Evolutionary conservation across 2,888 invertebrate genomes (phyloP), one percentile per base, ranked within the genome.

Genomic region (Fabriciana adippe): DNA sequence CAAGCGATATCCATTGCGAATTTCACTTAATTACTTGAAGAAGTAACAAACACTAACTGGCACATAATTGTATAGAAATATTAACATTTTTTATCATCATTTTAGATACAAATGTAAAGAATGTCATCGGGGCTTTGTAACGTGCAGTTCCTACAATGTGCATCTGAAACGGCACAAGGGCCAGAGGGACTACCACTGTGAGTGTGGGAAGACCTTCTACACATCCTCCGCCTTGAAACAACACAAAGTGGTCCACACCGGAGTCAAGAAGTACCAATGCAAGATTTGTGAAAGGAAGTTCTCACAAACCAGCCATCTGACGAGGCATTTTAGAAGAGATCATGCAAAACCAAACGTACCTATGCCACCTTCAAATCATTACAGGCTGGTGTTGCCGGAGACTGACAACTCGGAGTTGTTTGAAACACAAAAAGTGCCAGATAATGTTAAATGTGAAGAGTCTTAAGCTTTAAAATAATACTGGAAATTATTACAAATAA

Each of bases 161-260:
- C 92, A 92, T 69, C 11, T 91, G 0, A 92, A 92, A 66, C 76
- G 92, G 0, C 92, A 92, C 72, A 88, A 88, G 73, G 92, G 92
- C 0, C 93, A 92, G 69, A 75, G 88, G 0, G 92, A 92, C 79
- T 88, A 92, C 72, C 82, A 77, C 48, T 92, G 92, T 71, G 93
- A 92, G 50, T 92, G 92, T 51, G 92, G 92, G 6, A 92, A 92
- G 67, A 87, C 87, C 0, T 92, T 92, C 78, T 92, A 90, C 80
- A 92, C 92, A 0, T 89, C 90, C 0, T 92, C 92, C 0, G 88
- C 89, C 0, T 70, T 92, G 1, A 92, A 92, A 76, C 92, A 91
- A 73, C 92, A 92, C 70, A 83, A 79, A 63, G 88, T 90, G 0
- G 91, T 92, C 0, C 92, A 92, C 68, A 91, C 93, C 0, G 93